Base-by-base conservation (phyloP, 2,797 vertebrate genomes). In the Salmo trutta region DNA sequence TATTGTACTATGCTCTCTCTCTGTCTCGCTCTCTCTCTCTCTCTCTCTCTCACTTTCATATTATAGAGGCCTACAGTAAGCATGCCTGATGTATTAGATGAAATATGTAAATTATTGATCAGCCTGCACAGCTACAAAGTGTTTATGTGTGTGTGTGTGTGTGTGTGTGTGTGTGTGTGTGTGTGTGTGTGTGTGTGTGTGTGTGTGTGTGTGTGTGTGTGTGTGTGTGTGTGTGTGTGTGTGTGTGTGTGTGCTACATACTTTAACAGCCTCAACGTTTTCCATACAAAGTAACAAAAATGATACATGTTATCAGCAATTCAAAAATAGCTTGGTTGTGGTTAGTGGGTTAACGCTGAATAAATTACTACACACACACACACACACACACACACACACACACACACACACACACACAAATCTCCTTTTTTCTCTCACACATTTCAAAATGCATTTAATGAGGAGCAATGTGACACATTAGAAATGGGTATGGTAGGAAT, bases 81-180 rank as follows among this genome's bases (percentile, higher is more conserved):
- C n/a, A 59, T 56, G 54, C n/a, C 5, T 17, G 5, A 19, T 59
- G 54, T 8, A 19, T 59, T n/a, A 59, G 74, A 88, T 90, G 88
- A 91, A 92, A 81, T 81, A 79, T 83, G 75, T 93, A 83, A 93
- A 93, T 92, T 90, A 93, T 93, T 92, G 87, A 93, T 90, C 77
- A 88, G 84, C 85, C 82, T 80, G 41, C 41, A 47, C 8, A 10
- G 41, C 41, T 47, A 47, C 8, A 47, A 47, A 10, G 41, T 47
- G 36, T 36, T 1, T 36, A 5, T 33, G 4, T 33, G 33, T 5
- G 33, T 33, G 33, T 33, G 33, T 33, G 33, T 33, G 33, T 33
- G 33, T 33, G 33, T 33, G 33, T 33, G 33, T 33, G 33, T 33
- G 33, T 33, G 33, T 31, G 31, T 31, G 31, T 31, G 31, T 31